phyloP scores from a whole-genome alignment of 2,113 vertebrate genomes.

The Lipophrys pholis region DNA sequence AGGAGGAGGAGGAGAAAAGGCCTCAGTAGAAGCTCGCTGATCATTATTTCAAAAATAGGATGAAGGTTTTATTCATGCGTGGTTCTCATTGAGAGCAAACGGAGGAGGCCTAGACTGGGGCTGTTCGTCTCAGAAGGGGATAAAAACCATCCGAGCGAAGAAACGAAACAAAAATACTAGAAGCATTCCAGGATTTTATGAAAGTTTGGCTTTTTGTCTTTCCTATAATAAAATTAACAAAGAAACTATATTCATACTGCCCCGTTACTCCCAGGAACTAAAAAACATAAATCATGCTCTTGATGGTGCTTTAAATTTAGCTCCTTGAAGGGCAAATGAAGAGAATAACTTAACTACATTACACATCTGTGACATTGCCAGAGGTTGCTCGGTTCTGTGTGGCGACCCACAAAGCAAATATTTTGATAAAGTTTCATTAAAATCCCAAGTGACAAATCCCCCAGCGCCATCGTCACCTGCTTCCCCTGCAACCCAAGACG shows the following conservation, averaged over 20 bases:
- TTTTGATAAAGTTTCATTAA: conserved; percentile 82
- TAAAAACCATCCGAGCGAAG: conserved; percentile 53
- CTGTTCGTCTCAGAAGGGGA: conserved; percentile 50
- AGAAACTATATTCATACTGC: conserved; percentile 30
- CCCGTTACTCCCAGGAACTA: neutral
- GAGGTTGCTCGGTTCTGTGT: conserved; percentile 31
- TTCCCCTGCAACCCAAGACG: conserved; percentile 30
- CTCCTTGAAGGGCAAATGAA: conserved; percentile 35
- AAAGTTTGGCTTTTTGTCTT: conserved; percentile 35
- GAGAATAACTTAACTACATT: conserved; percentile 42
- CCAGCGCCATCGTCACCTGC: conserved; percentile 56
- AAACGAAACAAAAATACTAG: conserved; percentile 51
- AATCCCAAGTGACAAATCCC: conserved; percentile 80
- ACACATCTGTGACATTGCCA: conserved; percentile 52
- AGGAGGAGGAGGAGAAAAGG: neutral
- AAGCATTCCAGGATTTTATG: conserved; percentile 41
- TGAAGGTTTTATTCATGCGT: conserved; percentile 56
- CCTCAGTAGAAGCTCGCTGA: conserved; percentile 37
- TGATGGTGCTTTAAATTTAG: conserved; percentile 29
- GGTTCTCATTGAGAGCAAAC: conserved; percentile 56
- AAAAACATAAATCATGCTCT: conserved; percentile 13
- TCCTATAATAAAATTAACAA: neutral
- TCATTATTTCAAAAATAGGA: conserved; percentile 64
- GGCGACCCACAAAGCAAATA: conserved; percentile 65
- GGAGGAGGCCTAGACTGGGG: conserved; percentile 47